phyloP scores from a whole-genome alignment of 2,888 invertebrate species.

The Lissocephala sabroskyi region DNA sequence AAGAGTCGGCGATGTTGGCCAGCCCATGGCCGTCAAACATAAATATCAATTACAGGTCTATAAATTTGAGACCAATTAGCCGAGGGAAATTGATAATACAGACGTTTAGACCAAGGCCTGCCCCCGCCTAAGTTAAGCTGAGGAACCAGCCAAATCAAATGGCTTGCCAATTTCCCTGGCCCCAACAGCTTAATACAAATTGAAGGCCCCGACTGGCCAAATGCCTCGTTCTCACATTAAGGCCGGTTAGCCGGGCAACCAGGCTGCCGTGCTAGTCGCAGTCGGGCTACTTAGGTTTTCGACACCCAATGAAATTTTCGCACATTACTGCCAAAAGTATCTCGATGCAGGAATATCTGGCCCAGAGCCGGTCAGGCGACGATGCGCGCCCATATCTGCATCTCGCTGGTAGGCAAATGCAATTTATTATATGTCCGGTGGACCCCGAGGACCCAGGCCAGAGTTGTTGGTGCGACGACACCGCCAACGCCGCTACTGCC shows the following conservation, averaged over 20 bases:
- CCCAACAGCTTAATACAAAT: constrained; percentile 59
- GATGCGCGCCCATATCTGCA: constrained; percentile 30
- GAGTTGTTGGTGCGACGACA: constrained; percentile 5
- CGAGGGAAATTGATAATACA: constrained; percentile 68
- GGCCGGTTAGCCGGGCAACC: constrained; percentile 1
- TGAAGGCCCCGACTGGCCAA: constrained; percentile 60
- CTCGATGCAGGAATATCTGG: constrained; percentile 63
- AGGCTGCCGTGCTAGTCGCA: not conserved
- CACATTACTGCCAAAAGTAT: constrained; percentile 70
- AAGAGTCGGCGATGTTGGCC: constrained; percentile 13
- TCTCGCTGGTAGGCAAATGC: constrained; percentile 50
- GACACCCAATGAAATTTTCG: constrained; percentile 69
- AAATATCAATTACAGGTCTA: constrained; percentile 71
- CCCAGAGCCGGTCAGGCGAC: constrained; percentile 23
- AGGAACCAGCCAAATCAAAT: no score
- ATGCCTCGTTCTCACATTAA: constrained; percentile 64
- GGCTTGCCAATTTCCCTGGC: not conserved
- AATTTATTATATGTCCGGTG: constrained; percentile 67
- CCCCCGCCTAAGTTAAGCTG: not conserved
- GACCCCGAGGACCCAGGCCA: constrained; percentile 35
- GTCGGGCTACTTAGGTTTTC: constrained; percentile 66
- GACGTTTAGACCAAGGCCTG: not conserved
- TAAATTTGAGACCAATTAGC: constrained; percentile 72
- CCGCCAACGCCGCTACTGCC: constrained; percentile 5
- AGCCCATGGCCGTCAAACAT: constrained; percentile 49